Evolutionary conservation across 30 jellyfish, hydroid and myxozoan genomes (phyloP), one percentile per base, ranked within the genome.

Genomic region (Sanderia malayensis): DNA sequence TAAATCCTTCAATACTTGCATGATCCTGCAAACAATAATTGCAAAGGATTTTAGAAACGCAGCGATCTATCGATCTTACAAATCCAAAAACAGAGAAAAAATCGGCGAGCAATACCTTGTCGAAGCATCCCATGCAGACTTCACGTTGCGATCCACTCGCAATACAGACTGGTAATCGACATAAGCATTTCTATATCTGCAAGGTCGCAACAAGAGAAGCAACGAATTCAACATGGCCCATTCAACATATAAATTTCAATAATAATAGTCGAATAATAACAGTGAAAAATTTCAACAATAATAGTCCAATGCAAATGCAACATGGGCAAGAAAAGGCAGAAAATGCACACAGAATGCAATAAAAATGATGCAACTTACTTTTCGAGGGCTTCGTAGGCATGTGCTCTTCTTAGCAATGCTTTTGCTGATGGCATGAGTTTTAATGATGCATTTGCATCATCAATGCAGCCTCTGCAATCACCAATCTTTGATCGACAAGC

Each of bases 301-400:
- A 8, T 41, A 6, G 15, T 41, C 8, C 55, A 8, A 8, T 6
- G 15, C 8, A 41, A 8, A 8, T 6, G 55, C 55, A 41, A 41
- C 15, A 41, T 41, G 55, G 8, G 55, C 55, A 8, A 41, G 15
- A 41, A 41, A 41, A 41, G 15, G 15, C 55, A 6, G 8, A 8
- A 41, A 15, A 15, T 41, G 8, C 55, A 15, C 11, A 8, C 55
- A 41, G 8, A 15, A 6, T 41, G 11, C 8, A 41, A 41, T 6
- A 41, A 6, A 15, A 55, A 15, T 23, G 67, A 55, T 55, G 24
- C 67, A 23, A 15, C n/a, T n/a, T 82, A 90, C 98, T 68, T 90
- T 55, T 90, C 98, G 28, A 84, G 62, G 20, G 80, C 61, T 31
- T 90, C 96, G 41, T 58, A 76, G 25, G 98, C 98, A 37, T 49